Conservation (phyloP, 1,140 invertebrate genomes). For the Bombus ignitus region DNA sequence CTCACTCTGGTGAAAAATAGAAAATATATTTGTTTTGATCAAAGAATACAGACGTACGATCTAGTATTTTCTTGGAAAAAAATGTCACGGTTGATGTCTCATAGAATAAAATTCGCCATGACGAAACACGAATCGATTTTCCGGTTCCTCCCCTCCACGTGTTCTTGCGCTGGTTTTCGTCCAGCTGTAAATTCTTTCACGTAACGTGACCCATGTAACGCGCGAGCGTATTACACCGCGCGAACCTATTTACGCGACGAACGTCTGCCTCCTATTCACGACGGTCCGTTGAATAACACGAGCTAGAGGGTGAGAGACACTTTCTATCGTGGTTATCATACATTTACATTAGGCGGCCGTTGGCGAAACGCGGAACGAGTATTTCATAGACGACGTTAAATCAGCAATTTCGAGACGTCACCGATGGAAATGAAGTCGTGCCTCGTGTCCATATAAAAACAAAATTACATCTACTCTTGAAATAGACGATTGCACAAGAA, state of each 20-base stretch:
- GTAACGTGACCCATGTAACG: slow-evolving; percentile 5
- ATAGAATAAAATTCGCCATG: too few relatives aligned
- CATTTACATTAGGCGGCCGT: slow-evolving; percentile 69
- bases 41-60: background rate
- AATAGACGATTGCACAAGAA: background rate
- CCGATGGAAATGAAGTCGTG: background rate
- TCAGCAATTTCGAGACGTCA: slow-evolving; percentile 33
- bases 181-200: slow-evolving; percentile 27
- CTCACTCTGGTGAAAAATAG: too few relatives aligned
- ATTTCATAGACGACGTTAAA: slow-evolving; percentile 55
- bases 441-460: background rate
- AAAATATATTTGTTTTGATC: background rate
- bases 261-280: slow-evolving; percentile 47
- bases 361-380: background rate
- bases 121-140: background rate
- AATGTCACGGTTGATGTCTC: too few relatives aligned
- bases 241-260: slow-evolving; percentile 32
- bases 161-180: background rate
- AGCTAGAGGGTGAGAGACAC: slow-evolving; percentile 50
- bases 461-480: background rate
- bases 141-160: background rate
- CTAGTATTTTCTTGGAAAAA: background rate
- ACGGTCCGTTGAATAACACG: slow-evolving; percentile 60
- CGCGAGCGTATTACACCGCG: slow-evolving; percentile 11
- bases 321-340: slow-evolving; percentile 72